Evolutionary conservation across 2,888 invertebrate species (phyloP), one percentile per base, ranked within the genome.

Genomic region (Strigamia maritima): DNA sequence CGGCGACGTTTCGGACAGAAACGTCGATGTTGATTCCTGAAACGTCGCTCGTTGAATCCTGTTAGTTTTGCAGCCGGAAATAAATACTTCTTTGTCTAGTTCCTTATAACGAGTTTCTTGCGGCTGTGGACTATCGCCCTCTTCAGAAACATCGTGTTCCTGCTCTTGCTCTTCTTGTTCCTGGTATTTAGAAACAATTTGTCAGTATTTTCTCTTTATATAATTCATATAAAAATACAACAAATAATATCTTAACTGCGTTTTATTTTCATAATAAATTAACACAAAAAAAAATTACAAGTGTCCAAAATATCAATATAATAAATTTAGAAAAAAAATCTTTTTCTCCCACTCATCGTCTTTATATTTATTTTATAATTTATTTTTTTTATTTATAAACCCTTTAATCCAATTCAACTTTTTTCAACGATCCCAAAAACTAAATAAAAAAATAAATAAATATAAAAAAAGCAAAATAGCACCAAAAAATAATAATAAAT

Each of bases 111-210:
- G n/a, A 65, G 49, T 35, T 4, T 80, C 80, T 16, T 78, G 79
- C 4, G 79, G 79, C 22, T 81, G 81, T n/a, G 80, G 81, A 76
- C 81, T 81, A 14, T 81, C 81, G 3, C 49, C 79, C n/a, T 83
- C 83, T 81, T 83, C 82, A 16, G 82, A 81, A 78, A 82, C 81
- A 12, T 82, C 81, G n/a, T n/a, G n/a, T n/a, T n/a, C n/a, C n/a
- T n/a, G n/a, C 26, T 70, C 70, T 75, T 82, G 82, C 16, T 82
- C 82, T 80, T 83, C 83, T 12, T 77, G 80, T 28, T 83, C 82
- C 80, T 80, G 24, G 19, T n/a, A 10, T 19, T 14, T 16, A 76
- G 76, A 70, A 14, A 19, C n/a, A 14, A 70, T n/a, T 16, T n/a
- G n/a, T n/a, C n/a, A n/a, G n/a, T n/a, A 49, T 49, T 49, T 49